Percentiles rank a stretch among this genome's conserved stretches.
Conservation (phyloP, 1,140 invertebrate species). For the Mactra quadrangularis region DNA sequence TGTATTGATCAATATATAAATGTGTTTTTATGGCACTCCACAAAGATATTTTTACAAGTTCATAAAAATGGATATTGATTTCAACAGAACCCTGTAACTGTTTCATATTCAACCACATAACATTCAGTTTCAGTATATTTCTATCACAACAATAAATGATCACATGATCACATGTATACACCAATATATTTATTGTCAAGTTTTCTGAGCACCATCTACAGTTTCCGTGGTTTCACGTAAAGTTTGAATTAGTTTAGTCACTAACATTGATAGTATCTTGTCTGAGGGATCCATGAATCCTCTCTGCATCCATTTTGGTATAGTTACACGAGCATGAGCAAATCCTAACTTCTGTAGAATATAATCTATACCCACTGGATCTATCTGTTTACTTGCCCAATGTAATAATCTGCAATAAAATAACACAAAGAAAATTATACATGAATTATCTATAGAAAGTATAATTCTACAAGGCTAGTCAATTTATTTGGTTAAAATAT, state of each 20-base stretch:
- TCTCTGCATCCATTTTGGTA: constrained; percentile 99
- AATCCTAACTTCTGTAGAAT: constrained; percentile 98
- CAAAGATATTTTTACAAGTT: no score
- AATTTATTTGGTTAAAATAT: not conserved
- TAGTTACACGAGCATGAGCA: constrained; percentile 97
- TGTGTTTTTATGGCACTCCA: no score
- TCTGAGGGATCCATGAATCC: constrained; percentile 96
- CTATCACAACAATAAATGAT: no score
- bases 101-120: no score
- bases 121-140: no score
- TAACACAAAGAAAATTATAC: not conserved
- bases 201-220: not conserved
- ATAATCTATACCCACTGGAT: constrained; percentile 98
- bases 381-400: constrained; percentile 96
- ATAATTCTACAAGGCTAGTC: no score
- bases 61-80: no score
- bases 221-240: constrained; percentile 67
- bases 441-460: no score
- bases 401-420: constrained; percentile 90
- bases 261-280: constrained; percentile 80
- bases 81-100: no score
- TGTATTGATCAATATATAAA: no score
- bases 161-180: no score
- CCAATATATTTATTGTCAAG: no score
- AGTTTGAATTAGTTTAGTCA: constrained; percentile 78